A percentile compares a stretch with the other conserved stretches of the same genome.
phyloP scores from a whole-genome alignment of 2,888 invertebrate genomes.

The Conomelus anceps region DNA sequence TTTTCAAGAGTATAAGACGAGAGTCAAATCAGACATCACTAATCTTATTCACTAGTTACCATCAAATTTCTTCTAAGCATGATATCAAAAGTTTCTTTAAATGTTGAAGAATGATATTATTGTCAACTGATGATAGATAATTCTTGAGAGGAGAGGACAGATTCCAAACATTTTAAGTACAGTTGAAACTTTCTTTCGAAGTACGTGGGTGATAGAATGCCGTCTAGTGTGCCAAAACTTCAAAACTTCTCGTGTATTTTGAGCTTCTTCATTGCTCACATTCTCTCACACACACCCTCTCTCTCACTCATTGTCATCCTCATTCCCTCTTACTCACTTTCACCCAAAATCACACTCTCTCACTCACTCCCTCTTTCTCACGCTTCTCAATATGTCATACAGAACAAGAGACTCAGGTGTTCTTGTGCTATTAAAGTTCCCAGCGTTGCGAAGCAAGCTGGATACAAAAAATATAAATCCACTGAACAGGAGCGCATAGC shows the following conservation, averaged over 20 bases:
- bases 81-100: neutral
- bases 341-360: neutral
- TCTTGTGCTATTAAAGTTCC: neutral
- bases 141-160: neutral
- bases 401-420: neutral
- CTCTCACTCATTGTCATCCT: neutral
- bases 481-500: neutral
- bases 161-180: neutral
- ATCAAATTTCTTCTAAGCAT: too few species aligned
- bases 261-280: neutral
- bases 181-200: too few species aligned
- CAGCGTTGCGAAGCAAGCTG: neutral
- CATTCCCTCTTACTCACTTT: neutral
- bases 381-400: neutral
- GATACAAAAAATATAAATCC: neutral
- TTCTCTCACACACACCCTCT: neutral
- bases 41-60: too few species aligned
- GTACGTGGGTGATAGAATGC: neutral
- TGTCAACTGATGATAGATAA: neutral
- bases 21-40: too few species aligned
- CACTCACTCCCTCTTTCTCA: too few species aligned
- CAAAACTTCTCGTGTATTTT: neutral
- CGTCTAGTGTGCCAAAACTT: neutral
- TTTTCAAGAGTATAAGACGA: too few species aligned
- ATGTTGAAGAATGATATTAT: neutral